Evolutionary conservation across 2,888 invertebrate genomes (phyloP), one percentile per base, ranked within the genome.

Genomic region (Rugalucina vietnamica): DNA sequence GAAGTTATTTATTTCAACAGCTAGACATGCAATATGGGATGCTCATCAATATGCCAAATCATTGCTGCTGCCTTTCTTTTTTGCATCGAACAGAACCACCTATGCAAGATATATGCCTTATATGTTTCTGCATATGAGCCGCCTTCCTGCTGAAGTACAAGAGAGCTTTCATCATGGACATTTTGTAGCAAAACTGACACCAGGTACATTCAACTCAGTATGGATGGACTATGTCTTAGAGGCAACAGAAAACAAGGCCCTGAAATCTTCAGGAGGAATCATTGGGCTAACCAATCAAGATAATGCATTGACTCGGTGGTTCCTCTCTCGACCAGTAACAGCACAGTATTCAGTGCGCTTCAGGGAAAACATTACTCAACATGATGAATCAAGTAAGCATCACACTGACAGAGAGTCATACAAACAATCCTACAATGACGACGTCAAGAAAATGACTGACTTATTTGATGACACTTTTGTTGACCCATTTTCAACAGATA

Each of bases 241-340:
- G 79, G 72, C 54, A 1, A 79, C 72, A 0, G 79, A 79, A 54
- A 79, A 79, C 72, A 72, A 79, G 57, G 72, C 70, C 24, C 72
- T 79, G 21, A 79, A 71, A 54, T 71, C 71, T 27, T 36, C 54
- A 32, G 79, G 71, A 32, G 79, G 79, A 24, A 72, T 72, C 1
- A 76, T 69, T n/a, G 76, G 70, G 12, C 54, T 76, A 43, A 69
- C 76, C 34, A 39, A 39, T 21, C n/a, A 43, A 39, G 76, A 69
- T 34, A 32, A 65, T 29, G 39, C 65, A 3, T 27, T 76, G n/a
- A 69, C 50, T 76, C 1, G 34, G 27, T 76, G 76, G 76, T 54
- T 76, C 39, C 32, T 76, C 8, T 5, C 76, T 24, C 50, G 57
- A 36, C 36, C 76, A 27, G n/a, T n/a, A n/a, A n/a, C n/a, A n/a